A percentile compares a stretch with the other conserved stretches of the same genome.
Evolutionary conservation across 1,140 invertebrate genomes (phyloP).

Genomic region (Trichonephila clavata): DNA sequence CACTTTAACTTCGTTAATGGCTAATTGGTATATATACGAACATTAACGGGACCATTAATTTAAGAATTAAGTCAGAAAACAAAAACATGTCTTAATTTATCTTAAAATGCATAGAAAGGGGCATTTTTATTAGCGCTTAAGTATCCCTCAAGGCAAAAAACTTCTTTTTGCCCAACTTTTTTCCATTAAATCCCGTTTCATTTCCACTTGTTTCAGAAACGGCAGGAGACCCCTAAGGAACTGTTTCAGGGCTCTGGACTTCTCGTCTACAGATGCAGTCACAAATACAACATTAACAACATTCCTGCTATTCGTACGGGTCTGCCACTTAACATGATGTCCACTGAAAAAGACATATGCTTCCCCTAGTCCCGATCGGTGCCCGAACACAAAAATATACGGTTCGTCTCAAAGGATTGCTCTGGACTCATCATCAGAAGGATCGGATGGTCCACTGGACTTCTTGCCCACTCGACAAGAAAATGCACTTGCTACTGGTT

Average conservation of each 20-base stretch:
- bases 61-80: too few species aligned
- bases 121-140: not conserved
- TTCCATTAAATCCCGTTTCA: not conserved
- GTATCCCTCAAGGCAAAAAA: not conserved
- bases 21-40: too few species aligned
- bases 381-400: slow-evolving; percentile 23
- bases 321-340: slow-evolving; percentile 48
- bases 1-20: too few species aligned
- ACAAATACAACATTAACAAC: slow-evolving; percentile 49
- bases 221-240: slow-evolving; percentile 15
- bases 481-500: slow-evolving; percentile 60
- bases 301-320: slow-evolving; percentile 6
- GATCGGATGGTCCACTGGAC: slow-evolving; percentile 17
- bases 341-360: slow-evolving; percentile 49
- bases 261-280: not conserved
- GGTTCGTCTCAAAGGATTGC: slow-evolving; percentile 34
- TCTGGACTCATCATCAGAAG: not conserved
- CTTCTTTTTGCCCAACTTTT: not conserved
- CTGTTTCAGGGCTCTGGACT: not conserved
- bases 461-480: slow-evolving; percentile 61
- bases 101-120: too few species aligned
- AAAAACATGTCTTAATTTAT: too few species aligned
- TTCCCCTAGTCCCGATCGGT: slow-evolving; percentile 10
- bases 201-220: not conserved
- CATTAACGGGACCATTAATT: too few species aligned